These are phyloP conservation scores for zebrafish (Danio rerio) DNA, from an alignment of 2,113 vertebrate genomes.

Conservation along the genomic window GRCz12tu NC_133186.1:39966001-39966500, in stretches of 20 bases:
- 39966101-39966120: background rate
- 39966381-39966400: constrained; percentile 17
- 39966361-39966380: constrained; percentile 1
- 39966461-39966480: background rate
- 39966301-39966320: constrained; percentile 29
- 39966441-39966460: background rate
- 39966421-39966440: background rate
- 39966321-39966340: constrained; percentile 26
- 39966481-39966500: background rate
- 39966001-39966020: background rate
- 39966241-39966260: background rate
- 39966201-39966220: constrained; percentile 5
- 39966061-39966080: background rate
- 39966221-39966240: background rate
- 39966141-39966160: background rate
- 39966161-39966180: background rate
- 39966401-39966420: background rate
- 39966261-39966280: background rate
- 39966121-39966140: background rate
- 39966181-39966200: background rate
- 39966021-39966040: background rate
- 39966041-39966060: background rate
- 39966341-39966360: constrained; percentile 31
- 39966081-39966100: background rate
- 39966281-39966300: constrained; percentile 22